Base-by-base conservation (phyloP, 2,797 vertebrate genomes). In the Melopsittacus undulatus region DNA sequence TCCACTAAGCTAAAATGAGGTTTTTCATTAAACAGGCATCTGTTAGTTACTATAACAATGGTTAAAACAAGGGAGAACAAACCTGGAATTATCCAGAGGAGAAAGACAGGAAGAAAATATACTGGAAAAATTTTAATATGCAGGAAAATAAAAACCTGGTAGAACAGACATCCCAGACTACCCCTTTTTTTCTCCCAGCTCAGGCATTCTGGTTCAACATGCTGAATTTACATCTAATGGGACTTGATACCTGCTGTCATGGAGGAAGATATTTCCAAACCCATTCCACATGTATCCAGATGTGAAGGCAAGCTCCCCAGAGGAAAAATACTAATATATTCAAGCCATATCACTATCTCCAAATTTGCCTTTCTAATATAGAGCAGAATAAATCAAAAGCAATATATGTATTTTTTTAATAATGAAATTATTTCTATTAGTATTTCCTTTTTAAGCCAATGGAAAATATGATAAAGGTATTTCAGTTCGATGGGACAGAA, bases 341-440 rank as follows among this genome's bases (percentile, higher is more conserved):
- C 83, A 87, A 95, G 90, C 88, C 78, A 89, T 96, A 94, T 89
- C 15, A 36, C 72, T 80, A 54, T 82, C 20, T 11, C 7, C 36
- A 34, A 68, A 83, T 82, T 90, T 93, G 43, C 59, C 66, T 96
- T 93, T 93, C 69, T 84, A 91, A 83, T 94, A 78, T 5, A 92
- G 78, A 95, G 17, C 17, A 81, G 86, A 92, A 61, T 68, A 38
- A 95, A 86, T 78, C 77, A 70, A 92, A 93, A 90, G 1, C 11
- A 13, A 78, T 83, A 22, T 83, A 66, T 88, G 54, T 80, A 36
- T 80, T 7, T 94, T 40, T 87, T 94, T 82, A 92, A 80, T 94
- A 94, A 87, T 43, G 34, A 87, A 73, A 57, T 81, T 62, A 63
- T 87, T 52, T 96, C 46, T 92, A 7, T 75, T 88, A 83, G 15